Conservation (phyloP, 2,888 invertebrate species). For the Gandaritis pyraliata region DNA sequence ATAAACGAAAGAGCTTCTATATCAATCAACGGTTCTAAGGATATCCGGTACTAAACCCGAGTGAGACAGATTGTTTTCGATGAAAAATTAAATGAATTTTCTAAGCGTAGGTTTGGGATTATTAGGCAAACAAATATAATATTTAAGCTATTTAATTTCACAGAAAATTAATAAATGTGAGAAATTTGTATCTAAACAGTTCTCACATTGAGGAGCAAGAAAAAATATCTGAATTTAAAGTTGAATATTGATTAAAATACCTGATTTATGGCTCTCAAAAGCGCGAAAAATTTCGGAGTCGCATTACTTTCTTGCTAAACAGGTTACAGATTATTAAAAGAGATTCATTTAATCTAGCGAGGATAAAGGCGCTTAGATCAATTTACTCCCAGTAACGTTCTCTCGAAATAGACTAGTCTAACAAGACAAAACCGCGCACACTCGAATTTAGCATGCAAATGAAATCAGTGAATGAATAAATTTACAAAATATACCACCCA, state of each 20-base stretch:
- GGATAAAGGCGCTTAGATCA: conserved; percentile 8
- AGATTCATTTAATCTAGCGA: conserved; percentile 10
- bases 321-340: conserved; percentile 20
- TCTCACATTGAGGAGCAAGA: conserved; percentile 10
- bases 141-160: not conserved
- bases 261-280: conserved; percentile 2
- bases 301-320: conserved; percentile 27
- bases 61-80: not conserved
- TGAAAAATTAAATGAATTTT: not conserved
- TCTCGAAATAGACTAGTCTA: conserved; percentile 16
- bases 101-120: not conserved
- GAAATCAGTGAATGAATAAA: conserved; percentile 34
- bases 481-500: conserved; percentile 25
- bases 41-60: not conserved
- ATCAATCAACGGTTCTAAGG: not conserved
- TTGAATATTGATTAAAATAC: conserved; percentile 2
- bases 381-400: conserved; percentile 1
- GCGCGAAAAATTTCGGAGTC: conserved; percentile 1
- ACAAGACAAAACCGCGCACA: conserved; percentile 15
- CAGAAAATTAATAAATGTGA: not conserved
- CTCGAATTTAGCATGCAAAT: conserved; percentile 31
- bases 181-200: conserved; percentile 4
- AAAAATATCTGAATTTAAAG: not conserved
- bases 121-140: not conserved
- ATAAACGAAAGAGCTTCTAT: not conserved